Evolutionary conservation across 2,888 invertebrate species (phyloP).

Genomic region (Keiferia lycopersicella): DNA sequence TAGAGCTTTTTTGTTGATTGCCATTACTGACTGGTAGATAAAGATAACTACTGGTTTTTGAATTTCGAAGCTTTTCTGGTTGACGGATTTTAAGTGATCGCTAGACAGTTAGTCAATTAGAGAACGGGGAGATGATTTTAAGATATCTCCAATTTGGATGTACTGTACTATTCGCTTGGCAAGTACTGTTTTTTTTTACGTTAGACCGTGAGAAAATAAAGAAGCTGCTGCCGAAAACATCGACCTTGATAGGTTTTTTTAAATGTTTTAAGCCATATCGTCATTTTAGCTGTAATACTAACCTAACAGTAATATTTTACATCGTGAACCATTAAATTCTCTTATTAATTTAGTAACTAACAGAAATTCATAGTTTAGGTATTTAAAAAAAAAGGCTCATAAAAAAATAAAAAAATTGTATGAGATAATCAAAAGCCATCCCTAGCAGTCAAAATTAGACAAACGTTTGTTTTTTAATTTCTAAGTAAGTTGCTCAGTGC

Average conservation of each 20-base stretch:
- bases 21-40: slow-evolving; percentile 36
- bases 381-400: neutral
- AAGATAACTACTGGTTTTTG: slow-evolving; percentile 49
- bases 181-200: neutral
- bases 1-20: slow-evolving; percentile 29
- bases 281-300: slow-evolving; percentile 33
- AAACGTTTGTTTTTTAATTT: slow-evolving; percentile 18
- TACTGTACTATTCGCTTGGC: neutral
- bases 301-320: slow-evolving; percentile 43
- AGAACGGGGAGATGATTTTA: slow-evolving; percentile 31
- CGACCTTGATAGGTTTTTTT: neutral
- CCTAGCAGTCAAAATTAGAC: neutral
- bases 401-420: neutral
- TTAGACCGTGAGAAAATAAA: neutral
- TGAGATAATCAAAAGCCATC: neutral
- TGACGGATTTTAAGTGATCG: slow-evolving; percentile 38
- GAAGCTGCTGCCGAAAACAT: neutral
- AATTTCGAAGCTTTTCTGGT: slow-evolving; percentile 42
- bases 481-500: slow-evolving; percentile 15
- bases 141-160: slow-evolving; percentile 11
- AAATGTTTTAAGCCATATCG: too few relatives aligned
- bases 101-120: slow-evolving; percentile 48
- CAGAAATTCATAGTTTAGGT: slow-evolving; percentile 34
- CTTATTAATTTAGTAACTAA: too few relatives aligned
- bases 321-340: slow-evolving; percentile 39